Evolutionary conservation across 2,797 vertebrate genomes (phyloP).

Genomic region (Phoebastria nigripes): DNA sequence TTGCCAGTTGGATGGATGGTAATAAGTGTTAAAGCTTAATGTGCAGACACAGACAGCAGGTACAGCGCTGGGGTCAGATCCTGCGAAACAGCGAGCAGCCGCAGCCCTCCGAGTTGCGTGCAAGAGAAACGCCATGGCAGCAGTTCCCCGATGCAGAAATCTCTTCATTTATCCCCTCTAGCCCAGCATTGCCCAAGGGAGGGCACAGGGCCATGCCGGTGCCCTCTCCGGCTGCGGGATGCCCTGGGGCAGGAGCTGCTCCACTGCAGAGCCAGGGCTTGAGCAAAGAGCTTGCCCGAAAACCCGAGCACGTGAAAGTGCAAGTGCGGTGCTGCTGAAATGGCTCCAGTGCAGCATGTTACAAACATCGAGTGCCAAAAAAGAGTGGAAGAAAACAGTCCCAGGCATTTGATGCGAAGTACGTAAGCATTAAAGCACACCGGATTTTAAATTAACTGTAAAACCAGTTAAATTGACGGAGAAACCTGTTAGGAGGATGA

Average conservation of each 20-base stretch:
- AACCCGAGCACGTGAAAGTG: accelerated
- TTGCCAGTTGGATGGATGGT: not conserved
- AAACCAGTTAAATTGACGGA: not conserved
- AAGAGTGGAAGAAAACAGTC: not conserved
- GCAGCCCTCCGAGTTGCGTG: not conserved
- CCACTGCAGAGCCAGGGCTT: not conserved
- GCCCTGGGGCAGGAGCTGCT: not conserved
- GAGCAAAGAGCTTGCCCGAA: not conserved
- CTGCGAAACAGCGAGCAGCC: not conserved
- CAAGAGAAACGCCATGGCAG: accelerated
- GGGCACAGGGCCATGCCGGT: accelerated
- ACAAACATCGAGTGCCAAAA: accelerated
- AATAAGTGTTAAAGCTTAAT: not conserved
- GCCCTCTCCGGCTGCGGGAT: not conserved
- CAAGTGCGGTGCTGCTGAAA: not conserved
- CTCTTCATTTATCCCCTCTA: not conserved
- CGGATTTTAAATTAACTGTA: not conserved
- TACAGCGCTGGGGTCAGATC: not conserved
- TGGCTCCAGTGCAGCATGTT: accelerated
- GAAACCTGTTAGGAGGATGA: not conserved
- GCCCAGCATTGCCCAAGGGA: accelerated
- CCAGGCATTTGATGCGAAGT: not conserved
- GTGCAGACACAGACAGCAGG: not conserved
- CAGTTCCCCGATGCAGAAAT: not conserved
- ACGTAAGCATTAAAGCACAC: not conserved